Evolutionary conservation across 2,797 vertebrate genomes (phyloP), one percentile per base, ranked within the genome.

Genomic region (Dallia pectoralis): DNA sequence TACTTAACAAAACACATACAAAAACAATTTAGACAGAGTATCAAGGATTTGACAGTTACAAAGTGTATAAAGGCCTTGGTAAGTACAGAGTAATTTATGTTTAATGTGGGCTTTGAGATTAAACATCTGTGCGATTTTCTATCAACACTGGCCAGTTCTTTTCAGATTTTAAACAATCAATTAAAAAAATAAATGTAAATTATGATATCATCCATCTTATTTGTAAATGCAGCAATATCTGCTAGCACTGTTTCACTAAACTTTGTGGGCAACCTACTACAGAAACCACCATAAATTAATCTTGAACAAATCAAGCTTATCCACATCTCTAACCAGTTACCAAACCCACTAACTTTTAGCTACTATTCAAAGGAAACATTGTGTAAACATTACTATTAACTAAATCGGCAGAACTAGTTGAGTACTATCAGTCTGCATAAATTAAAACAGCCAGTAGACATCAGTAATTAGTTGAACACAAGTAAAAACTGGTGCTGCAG

Each of bases 61-160:
- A 62, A 62, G 25, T 53, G 6, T n/a, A 53, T 9, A 22, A 22
- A 22, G 19, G 51, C n/a, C 51, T 53, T 53, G 15, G 15, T n/a
- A n/a, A n/a, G 4, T 33, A 64, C 63, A 56, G 53, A 73, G 53
- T 65, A 62, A 74, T 68, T 9, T 64, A 85, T 30, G 44, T 67
- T 48, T 68, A 40, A 5, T 74, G 59, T 63, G 69, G 22, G 2
- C 19, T 53, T 73, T 59, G 25, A 59, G 53, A 22, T 30, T 74
- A 29, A 75, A 66, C 74, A 73, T 51, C 27, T 1, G 63, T 81
- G 76, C 75, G 65, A 75, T 80, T 84, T 82, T 7, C 73, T 32
- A 66, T 25, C 62, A 65, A 49, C 51, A 86, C 74, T 84, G 81
- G 77, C 71, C 33, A 51, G 61, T 49, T 40, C 19, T 25, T 19